Conservation (phyloP, 2,113 vertebrate genomes). For the Pan paniscus region DNA sequence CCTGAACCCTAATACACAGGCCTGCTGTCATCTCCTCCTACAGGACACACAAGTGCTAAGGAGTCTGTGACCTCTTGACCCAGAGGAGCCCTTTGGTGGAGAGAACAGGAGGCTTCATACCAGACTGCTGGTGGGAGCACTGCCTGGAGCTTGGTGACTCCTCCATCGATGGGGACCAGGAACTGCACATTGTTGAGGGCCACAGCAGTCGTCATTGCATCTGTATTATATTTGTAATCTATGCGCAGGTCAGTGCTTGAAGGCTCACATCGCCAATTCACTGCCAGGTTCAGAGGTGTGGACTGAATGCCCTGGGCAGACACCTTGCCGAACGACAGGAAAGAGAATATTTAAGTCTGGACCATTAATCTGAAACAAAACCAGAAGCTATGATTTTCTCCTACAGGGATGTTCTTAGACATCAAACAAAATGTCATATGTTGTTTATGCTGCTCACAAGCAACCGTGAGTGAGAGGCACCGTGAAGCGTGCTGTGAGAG, state of each 20-base stretch:
- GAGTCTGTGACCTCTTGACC: neutral
- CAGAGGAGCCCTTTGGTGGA: neutral
- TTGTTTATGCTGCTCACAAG: neutral
- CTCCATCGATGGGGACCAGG: slow-evolving; percentile 93
- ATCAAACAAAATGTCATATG: neutral
- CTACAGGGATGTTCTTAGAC: neutral
- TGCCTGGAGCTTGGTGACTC: slow-evolving; percentile 92
- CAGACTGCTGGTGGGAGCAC: slow-evolving; percentile 96
- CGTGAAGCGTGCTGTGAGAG: rapidly evolving
- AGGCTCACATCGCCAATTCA: slow-evolving; percentile 95
- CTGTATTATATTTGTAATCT: slow-evolving; percentile 97
- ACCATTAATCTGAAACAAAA: neutral
- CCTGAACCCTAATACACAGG: neutral
- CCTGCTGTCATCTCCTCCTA: neutral
- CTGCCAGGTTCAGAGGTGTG: slow-evolving; percentile 96
- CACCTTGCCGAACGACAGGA: slow-evolving; percentile 88
- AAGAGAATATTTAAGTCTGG: slow-evolving; percentile 47
- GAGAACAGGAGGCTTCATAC: slow-evolving; percentile 79
- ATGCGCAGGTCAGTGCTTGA: slow-evolving; percentile 95
- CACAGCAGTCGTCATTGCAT: slow-evolving; percentile 92
- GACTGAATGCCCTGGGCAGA: slow-evolving; percentile 96
- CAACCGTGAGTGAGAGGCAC: neutral
- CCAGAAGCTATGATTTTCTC: neutral
- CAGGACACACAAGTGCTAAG: neutral
- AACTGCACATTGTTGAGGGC: slow-evolving; percentile 97